phyloP scores from a whole-genome alignment of 2,888 invertebrate species.

The Myathropa florea region DNA sequence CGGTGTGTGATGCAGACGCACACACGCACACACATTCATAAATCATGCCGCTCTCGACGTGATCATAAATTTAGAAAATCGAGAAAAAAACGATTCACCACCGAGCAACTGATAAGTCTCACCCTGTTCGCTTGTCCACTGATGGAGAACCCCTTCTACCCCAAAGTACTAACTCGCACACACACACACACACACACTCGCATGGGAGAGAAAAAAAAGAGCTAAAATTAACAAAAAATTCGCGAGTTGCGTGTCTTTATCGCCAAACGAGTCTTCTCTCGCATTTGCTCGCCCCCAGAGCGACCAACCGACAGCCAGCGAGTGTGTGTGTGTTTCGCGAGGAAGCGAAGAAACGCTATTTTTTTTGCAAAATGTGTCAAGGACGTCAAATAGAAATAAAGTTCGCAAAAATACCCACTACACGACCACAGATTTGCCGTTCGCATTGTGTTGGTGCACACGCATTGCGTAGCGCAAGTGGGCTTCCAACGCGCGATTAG shows the following conservation, averaged over 20 bases:
- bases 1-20: constrained; percentile 13
- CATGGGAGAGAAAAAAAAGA: neutral
- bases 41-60: neutral
- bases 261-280: neutral
- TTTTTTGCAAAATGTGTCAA: constrained; percentile 63
- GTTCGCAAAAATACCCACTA: constrained; percentile 36
- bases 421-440: constrained; percentile 5
- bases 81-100: neutral
- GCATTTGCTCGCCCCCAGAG: neutral
- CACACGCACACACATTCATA: neutral
- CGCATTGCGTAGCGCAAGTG: constrained; percentile 57
- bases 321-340: neutral
- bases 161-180: neutral
- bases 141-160: neutral
- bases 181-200: neutral
- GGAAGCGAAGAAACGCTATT: constrained; percentile 7
- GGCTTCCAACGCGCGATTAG: constrained; percentile 24
- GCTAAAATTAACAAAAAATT: constrained; percentile 8
- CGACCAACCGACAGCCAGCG: neutral
- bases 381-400: constrained; percentile 44
- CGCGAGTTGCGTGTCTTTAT: constrained; percentile 14
- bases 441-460: constrained; percentile 29
- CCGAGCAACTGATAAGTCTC: constrained; percentile 43
- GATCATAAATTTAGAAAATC: constrained; percentile 5
- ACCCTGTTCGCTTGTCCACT: constrained; percentile 3